A percentile compares a stretch with the other conserved stretches of the same genome.
These are phyloP conservation scores for Synanthedon myopaeformis DNA, from an alignment of 2,888 invertebrate species.

Conservation along the genomic window DNA sequence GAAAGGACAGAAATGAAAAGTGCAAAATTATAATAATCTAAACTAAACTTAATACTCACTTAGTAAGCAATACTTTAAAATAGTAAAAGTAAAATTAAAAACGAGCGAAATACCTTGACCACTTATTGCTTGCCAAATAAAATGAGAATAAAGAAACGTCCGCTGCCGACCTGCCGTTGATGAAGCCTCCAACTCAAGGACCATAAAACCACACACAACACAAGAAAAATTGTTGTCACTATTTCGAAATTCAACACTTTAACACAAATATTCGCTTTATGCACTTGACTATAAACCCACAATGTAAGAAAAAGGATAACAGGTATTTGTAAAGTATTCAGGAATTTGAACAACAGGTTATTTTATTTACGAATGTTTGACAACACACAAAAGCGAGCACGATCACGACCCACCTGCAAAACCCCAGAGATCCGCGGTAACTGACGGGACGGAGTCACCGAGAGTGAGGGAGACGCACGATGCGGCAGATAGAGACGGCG, in stretches of 20 bases:
- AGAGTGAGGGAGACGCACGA: slow-evolving; percentile 42
- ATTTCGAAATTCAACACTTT: slow-evolving; percentile 42
- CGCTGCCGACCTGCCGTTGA: slow-evolving; percentile 22
- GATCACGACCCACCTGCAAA: slow-evolving; percentile 42
- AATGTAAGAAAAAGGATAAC: neutral
- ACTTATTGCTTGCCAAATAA: slow-evolving; percentile 34
- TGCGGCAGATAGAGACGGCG: slow-evolving; percentile 41
- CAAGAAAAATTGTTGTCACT: slow-evolving; percentile 59
- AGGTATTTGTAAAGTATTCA: neutral
- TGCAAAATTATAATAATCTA: too few species aligned
- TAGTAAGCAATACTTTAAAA: neutral
- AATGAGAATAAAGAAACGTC: slow-evolving; percentile 32
- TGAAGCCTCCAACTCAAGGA: slow-evolving; percentile 64
- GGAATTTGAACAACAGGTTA: slow-evolving; percentile 22
- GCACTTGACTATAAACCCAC: neutral
- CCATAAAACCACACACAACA: slow-evolving; percentile 45
- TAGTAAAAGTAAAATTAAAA: neutral
- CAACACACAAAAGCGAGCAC: slow-evolving; percentile 15
- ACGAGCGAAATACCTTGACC: slow-evolving; percentile 36
- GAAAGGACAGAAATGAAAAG: too few species aligned
- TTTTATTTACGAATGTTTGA: slow-evolving; percentile 42
- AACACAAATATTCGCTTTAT: slow-evolving; percentile 15
- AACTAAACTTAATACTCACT: neutral
- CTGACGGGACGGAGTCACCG: slow-evolving; percentile 52
- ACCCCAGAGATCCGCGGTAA: slow-evolving; percentile 50